phyloP scores from a whole-genome alignment of 2,888 invertebrate species.

The Pyrocoelia pectoralis region DNA sequence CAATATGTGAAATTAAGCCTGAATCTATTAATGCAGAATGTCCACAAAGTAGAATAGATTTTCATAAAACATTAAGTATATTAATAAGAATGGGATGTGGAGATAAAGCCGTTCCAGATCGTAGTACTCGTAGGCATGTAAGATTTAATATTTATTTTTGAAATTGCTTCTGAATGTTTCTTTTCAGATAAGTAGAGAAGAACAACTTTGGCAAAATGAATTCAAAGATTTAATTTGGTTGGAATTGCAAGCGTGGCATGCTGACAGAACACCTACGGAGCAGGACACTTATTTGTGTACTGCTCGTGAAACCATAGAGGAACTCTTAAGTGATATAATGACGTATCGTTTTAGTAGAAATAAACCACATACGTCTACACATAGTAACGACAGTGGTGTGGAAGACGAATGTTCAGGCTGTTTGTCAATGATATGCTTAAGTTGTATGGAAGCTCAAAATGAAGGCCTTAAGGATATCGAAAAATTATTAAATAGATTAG shows the following conservation, averaged over 20 bases:
- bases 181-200: slow-evolving; percentile 80
- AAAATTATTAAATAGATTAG: slow-evolving; percentile 73
- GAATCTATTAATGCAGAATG: slow-evolving; percentile 46
- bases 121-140: slow-evolving; percentile 63
- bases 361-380: slow-evolving; percentile 43
- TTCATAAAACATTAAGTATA: slow-evolving; percentile 78
- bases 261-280: slow-evolving; percentile 76
- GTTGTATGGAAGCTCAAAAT: slow-evolving; percentile 76
- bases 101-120: slow-evolving; percentile 64
- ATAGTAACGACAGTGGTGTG: slow-evolving; percentile 55
- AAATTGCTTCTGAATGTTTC: slow-evolving; percentile 24
- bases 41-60: slow-evolving; percentile 63
- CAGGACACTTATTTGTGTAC: slow-evolving; percentile 81
- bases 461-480: slow-evolving; percentile 79
- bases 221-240: slow-evolving; percentile 91
- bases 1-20: slow-evolving; percentile 21
- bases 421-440: slow-evolving; percentile 74
- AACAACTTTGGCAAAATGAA: slow-evolving; percentile 88
- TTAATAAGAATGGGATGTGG: slow-evolving; percentile 77
- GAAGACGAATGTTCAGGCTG: slow-evolving; percentile 69
- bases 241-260: slow-evolving; percentile 85
- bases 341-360: slow-evolving; percentile 69
- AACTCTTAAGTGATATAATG: slow-evolving; percentile 77
- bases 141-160: slow-evolving; percentile 48
- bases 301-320: slow-evolving; percentile 75